These are phyloP conservation scores for Heterodera schachtii DNA, from an alignment of 1,140 invertebrate genomes.

Conservation along the genomic window DNA sequence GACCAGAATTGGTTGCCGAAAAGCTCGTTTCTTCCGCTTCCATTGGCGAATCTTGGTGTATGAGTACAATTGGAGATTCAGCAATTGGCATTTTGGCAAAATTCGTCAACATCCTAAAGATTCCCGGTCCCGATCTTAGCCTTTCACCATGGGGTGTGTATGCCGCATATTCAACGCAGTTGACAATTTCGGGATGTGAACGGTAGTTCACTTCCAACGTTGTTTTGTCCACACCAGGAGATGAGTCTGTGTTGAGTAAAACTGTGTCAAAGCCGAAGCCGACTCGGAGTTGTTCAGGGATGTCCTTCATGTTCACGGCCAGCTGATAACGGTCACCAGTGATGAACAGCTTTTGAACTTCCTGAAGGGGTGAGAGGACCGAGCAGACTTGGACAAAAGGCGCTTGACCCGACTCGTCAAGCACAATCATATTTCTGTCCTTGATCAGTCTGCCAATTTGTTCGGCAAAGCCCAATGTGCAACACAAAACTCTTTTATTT, in stretches of 20 bases:
- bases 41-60: not conserved
- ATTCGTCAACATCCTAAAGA: not conserved
- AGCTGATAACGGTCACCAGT: constrained; percentile 3
- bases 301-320: not conserved
- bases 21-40: not conserved
- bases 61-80: not conserved
- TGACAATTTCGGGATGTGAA: constrained; percentile 7
- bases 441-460: not conserved
- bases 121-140: not conserved
- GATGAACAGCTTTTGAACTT: not conserved
- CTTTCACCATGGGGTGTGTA: constrained; percentile 9
- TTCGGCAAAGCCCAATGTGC: not conserved
- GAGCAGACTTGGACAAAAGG: not conserved
- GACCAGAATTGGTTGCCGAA: not conserved
- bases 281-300: not conserved
- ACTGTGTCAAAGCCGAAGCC: constrained; percentile 9
- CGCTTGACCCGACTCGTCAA: constrained; percentile 2
- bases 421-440: not conserved
- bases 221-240: not conserved
- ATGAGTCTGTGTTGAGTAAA: not conserved
- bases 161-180: not conserved
- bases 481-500: not conserved
- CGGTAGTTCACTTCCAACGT: not conserved
- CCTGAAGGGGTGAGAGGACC: not conserved
- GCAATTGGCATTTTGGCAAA: not conserved